Base-by-base conservation (phyloP, 2,797 vertebrate species). In the Calcarius lapponicus region DNA sequence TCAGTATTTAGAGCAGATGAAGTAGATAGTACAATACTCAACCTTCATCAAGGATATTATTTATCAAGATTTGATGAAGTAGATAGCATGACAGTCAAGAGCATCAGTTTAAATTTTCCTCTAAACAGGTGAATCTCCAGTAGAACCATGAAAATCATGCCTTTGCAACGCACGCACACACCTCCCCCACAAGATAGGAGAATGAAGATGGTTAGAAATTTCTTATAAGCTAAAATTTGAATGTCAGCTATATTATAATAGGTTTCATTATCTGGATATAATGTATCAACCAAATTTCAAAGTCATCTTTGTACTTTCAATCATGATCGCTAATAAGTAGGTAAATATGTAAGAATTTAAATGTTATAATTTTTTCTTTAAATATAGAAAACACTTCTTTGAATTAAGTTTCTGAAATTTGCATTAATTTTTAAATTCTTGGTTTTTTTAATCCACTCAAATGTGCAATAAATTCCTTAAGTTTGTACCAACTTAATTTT, bases 241-340 rank as follows among this genome's bases (percentile, higher is more conserved):
- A 87, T 53, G 2, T 58, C n/a, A 95, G 51, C 45, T 96, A 43
- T 75, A 88, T 92, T 60, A 60, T 57, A 81, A 92, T 71, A 80
- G 10, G 71, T 94, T 96, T 95, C 85, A 64, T 40, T 24, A 6
- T 90, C 90, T 95, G 75, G 80, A 96, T 73, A 90, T 93, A 94
- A 92, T 90, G 96, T 96, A 97, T 96, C 78, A 95, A 81, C 54
- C 65, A 40, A 92, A 96, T 80, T 94, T 97, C 86, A 95, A 97
- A 97, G 71, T 24, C 12, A 47, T 66, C 50, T 87, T 93, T 93
- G 61, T 45, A 34, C 43, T 88, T 97, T 86, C 65, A 73, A 6
- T 65, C 42, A 50, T 86, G 42, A 42, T 90, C 90, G 57, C 11
- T 92, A 88, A 94, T 86, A 94, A 92, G 38, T 76, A 96, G 67